Percentiles rank a stretch among this genome's conserved stretches.
phyloP scores from a whole-genome alignment of 2,113 vertebrate species.

The Leptocoma aspasia region DNA sequence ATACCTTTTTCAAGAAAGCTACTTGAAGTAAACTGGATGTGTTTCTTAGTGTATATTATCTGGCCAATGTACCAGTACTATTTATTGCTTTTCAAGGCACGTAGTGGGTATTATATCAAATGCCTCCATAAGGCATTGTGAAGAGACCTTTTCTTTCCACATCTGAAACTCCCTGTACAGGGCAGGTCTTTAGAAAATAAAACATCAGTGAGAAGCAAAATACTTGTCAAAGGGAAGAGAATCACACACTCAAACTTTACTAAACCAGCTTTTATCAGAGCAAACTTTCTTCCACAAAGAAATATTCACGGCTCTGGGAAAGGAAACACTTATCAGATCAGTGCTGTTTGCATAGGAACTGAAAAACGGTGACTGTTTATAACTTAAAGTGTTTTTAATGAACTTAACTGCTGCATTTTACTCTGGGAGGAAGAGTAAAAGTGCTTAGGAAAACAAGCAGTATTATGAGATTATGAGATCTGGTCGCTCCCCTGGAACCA shows the following conservation, averaged over 20 bases:
- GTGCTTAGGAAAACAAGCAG: slow-evolving; percentile 37
- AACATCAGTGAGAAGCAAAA: not conserved
- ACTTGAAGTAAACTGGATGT: not conserved
- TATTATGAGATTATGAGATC: not conserved
- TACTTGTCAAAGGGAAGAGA: not conserved
- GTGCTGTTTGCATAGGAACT: slow-evolving; percentile 56
- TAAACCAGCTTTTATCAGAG: slow-evolving; percentile 25
- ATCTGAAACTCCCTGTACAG: not conserved
- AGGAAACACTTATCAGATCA: slow-evolving; percentile 61
- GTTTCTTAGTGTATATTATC: not conserved
- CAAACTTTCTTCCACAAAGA: slow-evolving; percentile 6
- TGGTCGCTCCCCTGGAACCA: not conserved
- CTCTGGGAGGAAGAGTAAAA: not conserved
- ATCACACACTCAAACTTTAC: not conserved
- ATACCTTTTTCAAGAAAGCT: not conserved
- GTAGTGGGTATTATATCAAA: not conserved
- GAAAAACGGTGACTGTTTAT: slow-evolving; percentile 35
- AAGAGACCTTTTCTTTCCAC: not conserved
- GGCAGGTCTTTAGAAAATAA: slow-evolving; percentile 16
- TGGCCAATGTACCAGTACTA: not conserved
- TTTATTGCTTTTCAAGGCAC: not conserved
- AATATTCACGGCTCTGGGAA: slow-evolving; percentile 2
- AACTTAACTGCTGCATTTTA: slow-evolving; percentile 3
- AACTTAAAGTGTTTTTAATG: slow-evolving; percentile 28
- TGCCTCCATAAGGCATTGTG: not conserved